A percentile compares a stretch with the other conserved stretches of the same genome.
phyloP scores from a whole-genome alignment of 2,113 vertebrate genomes.

The Tetrax tetrax region DNA sequence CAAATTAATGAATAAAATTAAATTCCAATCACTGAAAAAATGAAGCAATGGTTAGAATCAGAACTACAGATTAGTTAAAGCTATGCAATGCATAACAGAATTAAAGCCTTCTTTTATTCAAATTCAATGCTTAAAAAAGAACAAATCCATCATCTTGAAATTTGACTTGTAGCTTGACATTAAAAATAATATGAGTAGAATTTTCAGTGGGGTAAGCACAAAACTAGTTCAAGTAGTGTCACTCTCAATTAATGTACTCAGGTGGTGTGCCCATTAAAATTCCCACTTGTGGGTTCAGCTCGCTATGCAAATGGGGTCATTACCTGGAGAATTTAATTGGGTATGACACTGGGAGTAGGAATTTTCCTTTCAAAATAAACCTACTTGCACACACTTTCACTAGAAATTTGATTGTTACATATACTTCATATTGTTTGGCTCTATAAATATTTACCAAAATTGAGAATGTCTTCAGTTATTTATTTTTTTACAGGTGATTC shows the following conservation, averaged over 20 bases:
- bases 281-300: slow-evolving; percentile 87
- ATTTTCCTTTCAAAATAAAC: slow-evolving; percentile 86
- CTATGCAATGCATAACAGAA: slow-evolving; percentile 79
- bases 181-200: slow-evolving; percentile 91
- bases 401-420: slow-evolving; percentile 78
- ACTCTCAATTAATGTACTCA: slow-evolving; percentile 93
- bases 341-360: slow-evolving; percentile 87
- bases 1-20: slow-evolving; percentile 85
- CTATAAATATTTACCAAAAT: slow-evolving; percentile 80
- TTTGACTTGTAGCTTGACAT: slow-evolving; percentile 89
- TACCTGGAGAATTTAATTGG: slow-evolving; percentile 94
- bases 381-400: slow-evolving; percentile 83
- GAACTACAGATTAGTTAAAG: slow-evolving; percentile 81
- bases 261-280: slow-evolving; percentile 93
- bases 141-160: slow-evolving; percentile 90
- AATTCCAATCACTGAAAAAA: slow-evolving; percentile 80
- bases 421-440: slow-evolving; percentile 78
- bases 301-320: slow-evolving; percentile 94
- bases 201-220: slow-evolving; percentile 87
- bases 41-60: slow-evolving; percentile 75
- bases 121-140: slow-evolving; percentile 88
- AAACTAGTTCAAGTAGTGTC: slow-evolving; percentile 92
- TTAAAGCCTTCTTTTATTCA: slow-evolving; percentile 80
- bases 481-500: slow-evolving; percentile 65
- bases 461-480: slow-evolving; percentile 56